Evolutionary conservation across 2,113 vertebrate species (phyloP), one percentile per base, ranked within the genome.

Genomic region (Malaclemys terrapin): DNA sequence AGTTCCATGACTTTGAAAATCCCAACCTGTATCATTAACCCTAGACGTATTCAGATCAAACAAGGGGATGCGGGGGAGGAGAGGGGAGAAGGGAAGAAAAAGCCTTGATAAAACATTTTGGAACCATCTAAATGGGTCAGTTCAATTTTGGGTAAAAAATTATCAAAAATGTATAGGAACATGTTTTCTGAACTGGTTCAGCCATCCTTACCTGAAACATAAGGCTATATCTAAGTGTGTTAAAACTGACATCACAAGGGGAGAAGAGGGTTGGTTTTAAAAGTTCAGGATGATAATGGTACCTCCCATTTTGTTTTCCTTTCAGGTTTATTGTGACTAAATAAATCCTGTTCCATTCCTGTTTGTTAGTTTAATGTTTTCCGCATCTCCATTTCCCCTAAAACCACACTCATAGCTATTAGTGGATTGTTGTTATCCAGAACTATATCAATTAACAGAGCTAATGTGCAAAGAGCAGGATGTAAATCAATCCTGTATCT

Each of bases 361-460:
- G 87, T 96, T 97, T 94, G 84, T 95, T 94, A 94, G 80, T 80
- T 45, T 89, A 97, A 93, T 96, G 93, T 38, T 96, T 97, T 95
- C 90, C 5, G 35, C 31, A 84, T 93, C 80, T 97, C 89, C 53
- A 92, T 91, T 98, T 97, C 94, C 95, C 80, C 96, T 97, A 91
- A 96, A 97, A 89, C 89, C 85, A 82, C 89, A 93, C 85, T 94
- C 22, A 11, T 88, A 86, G 85, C 97, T 97, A 95, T 97, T 97
- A 98, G 95, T 91, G 91, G 93, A 50, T 96, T 94, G 88, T 91
- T 97, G 62, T 96, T 97, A 90, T 86, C 89, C 81, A 93, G n/a
- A 62, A 35, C 81, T 92, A 6, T 96, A 95, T 94, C 97, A 98
- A 96, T 98, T 98, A 97, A 94, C 93, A 94, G 93, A 97, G 88